phyloP scores from a whole-genome alignment of 2,113 vertebrate species.

The Malurus cyaneus region DNA sequence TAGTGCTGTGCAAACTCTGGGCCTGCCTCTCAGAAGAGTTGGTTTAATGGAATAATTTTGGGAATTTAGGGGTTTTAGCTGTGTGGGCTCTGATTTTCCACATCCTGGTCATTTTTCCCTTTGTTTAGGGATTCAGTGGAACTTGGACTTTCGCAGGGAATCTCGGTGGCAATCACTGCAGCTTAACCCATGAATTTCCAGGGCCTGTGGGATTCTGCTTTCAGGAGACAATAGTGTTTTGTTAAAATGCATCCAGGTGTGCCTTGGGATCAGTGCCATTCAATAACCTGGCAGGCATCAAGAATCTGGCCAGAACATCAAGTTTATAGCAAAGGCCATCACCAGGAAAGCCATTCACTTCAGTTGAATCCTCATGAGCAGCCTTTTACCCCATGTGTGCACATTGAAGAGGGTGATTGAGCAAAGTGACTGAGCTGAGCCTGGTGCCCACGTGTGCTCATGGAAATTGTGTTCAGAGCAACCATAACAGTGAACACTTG shows the following conservation, averaged over 20 bases:
- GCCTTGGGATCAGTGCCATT: neutral
- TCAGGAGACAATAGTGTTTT: neutral
- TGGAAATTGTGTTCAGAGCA: neutral
- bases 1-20: neutral
- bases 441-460: accelerated
- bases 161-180: neutral
- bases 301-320: neutral
- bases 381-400: neutral
- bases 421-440: accelerated
- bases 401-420: accelerated
- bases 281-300: neutral
- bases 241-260: neutral
- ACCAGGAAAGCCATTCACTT: neutral
- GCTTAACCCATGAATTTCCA: neutral
- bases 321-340: neutral
- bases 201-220: neutral
- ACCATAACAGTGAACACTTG: neutral
- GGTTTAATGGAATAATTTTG: neutral
- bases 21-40: neutral
- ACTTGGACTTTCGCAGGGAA: neutral
- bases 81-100: neutral
- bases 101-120: neutral
- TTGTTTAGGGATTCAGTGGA: neutral
- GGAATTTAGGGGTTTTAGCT: neutral
- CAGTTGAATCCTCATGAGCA: neutral